Conservation (phyloP, 2,888 invertebrate genomes). For the Carterocephalus palaemon region DNA sequence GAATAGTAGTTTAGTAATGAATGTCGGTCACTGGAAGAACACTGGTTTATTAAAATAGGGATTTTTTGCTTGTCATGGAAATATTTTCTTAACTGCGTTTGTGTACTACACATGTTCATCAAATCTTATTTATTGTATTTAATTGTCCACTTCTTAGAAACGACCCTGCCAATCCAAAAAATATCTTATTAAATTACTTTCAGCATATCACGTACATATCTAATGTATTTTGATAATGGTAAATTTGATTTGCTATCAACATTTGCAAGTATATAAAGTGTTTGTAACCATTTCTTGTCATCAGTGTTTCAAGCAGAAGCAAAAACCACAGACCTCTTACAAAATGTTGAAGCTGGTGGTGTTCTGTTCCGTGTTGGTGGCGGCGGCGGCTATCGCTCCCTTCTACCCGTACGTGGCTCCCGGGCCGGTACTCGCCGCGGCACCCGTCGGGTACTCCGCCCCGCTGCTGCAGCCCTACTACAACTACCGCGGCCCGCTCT, state of each 20-base stretch:
- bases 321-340: conserved; percentile 68
- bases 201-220: too few species aligned
- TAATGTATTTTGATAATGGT: conserved; percentile 35
- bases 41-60: too few species aligned
- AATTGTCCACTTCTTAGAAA: too few species aligned
- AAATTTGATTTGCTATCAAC: too few species aligned
- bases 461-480: conserved; percentile 39
- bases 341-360: conserved; percentile 79
- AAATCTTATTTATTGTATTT: too few species aligned
- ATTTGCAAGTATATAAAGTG: conserved; percentile 56
- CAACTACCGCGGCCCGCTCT: conserved; percentile 59
- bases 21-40: too few species aligned
- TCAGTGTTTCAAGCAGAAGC: conserved; percentile 56
- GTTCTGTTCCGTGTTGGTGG: conserved; percentile 80
- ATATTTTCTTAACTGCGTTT: too few species aligned
- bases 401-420: conserved; percentile 40
- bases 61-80: too few species aligned
- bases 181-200: too few species aligned
- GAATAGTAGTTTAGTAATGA: too few species aligned
- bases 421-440: conserved; percentile 50
- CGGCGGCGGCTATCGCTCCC: conserved; percentile 60
- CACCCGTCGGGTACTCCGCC: conserved; percentile 41
- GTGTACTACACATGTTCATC: too few species aligned
- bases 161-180: too few species aligned
- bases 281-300: conserved; percentile 40